Base-by-base conservation (phyloP, 1,140 invertebrate genomes). In the Sminthurinus signatus region DNA sequence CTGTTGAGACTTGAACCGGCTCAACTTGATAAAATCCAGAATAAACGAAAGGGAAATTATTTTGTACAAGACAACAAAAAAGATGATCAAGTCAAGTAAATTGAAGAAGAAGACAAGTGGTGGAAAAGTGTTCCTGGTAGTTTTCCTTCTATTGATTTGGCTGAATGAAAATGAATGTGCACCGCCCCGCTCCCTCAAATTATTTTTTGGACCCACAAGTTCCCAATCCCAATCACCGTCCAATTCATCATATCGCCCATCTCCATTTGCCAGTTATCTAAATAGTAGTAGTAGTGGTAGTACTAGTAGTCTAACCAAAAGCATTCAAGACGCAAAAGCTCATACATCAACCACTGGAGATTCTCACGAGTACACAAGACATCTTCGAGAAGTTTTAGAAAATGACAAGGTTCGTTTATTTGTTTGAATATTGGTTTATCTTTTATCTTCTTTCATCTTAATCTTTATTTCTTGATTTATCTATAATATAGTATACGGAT, bases 331-430 rank as follows among this genome's bases (percentile, higher is more conserved):
- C 5, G 12, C 54, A 2, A 19, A 29, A 5, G 14, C 29, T 57
- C 4, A 39, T 3, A 3, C 32, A 8, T 32, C 54, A 5, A 42
- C n/a, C 36, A 42, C 39, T n/a, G n/a, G n/a, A n/a, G 66, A 68
- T 15, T 68, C 66, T 17, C 61, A 64, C 31, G 66, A 68, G 44
- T 68, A 64, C 48, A 59, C 66, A 15, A 46, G 62, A 50, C 66
- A 68, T 19, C 52, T 68, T 28, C 43, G 52, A 28, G 48, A 55
- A 39, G 66, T 64, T 15, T 56, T 68, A 21, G 44, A 64, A 32
- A 51, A 68, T 19, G 66, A 68, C 31, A 64, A 68, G 66, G 66
- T 67, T 27, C 10, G 19, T n/a, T 10, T 48, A 21, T 48, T 48
- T 48, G 44, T 48, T 15, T 48, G 5, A 14, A 17, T 48, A 48